A percentile compares a stretch with the other conserved stretches of the same genome.
Evolutionary conservation across 1,140 invertebrate genomes (phyloP).

Genomic region (Holcopasites calliopsidis): DNA sequence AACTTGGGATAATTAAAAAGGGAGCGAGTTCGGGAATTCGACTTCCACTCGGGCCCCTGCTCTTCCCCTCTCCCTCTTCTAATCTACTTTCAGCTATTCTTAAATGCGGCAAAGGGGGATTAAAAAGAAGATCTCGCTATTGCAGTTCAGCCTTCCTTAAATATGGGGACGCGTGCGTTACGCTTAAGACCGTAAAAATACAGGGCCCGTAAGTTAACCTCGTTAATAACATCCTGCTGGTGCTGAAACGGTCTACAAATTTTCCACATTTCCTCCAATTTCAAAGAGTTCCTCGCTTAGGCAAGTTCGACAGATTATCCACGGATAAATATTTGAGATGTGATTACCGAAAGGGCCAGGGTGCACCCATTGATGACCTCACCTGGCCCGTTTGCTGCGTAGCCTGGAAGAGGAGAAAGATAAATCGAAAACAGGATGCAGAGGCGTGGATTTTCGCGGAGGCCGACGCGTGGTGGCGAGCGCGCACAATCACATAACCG

Average conservation of each 20-base stretch:
- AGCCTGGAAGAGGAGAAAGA: constrained; percentile 65
- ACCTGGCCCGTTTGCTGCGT: constrained; percentile 50
- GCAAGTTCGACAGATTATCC: no score
- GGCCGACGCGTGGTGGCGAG: constrained; percentile 42
- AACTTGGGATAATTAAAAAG: constrained; percentile 53
- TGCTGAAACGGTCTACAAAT: neutral
- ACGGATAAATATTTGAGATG: constrained; percentile 40
- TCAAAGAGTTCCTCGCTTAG: no score
- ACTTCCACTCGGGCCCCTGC: no score
- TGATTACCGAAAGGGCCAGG: constrained; percentile 45
- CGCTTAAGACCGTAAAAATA: no score
- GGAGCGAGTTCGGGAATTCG: constrained; percentile 43
- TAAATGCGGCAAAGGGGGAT: no score
- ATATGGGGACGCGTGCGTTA: no score
- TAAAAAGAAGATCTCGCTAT: no score
- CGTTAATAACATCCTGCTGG: neutral
- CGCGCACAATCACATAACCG: neutral
- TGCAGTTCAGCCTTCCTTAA: no score
- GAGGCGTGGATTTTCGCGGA: constrained; percentile 65
- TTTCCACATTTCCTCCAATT: no score
- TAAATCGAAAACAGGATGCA: constrained; percentile 70
- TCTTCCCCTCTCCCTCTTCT: constrained; percentile 18
- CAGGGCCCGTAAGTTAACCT: no score
- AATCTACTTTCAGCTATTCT: neutral
- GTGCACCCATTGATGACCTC: constrained; percentile 48